phyloP scores from a whole-genome alignment of 1,140 invertebrate genomes.

The Cyclina sinensis region DNA sequence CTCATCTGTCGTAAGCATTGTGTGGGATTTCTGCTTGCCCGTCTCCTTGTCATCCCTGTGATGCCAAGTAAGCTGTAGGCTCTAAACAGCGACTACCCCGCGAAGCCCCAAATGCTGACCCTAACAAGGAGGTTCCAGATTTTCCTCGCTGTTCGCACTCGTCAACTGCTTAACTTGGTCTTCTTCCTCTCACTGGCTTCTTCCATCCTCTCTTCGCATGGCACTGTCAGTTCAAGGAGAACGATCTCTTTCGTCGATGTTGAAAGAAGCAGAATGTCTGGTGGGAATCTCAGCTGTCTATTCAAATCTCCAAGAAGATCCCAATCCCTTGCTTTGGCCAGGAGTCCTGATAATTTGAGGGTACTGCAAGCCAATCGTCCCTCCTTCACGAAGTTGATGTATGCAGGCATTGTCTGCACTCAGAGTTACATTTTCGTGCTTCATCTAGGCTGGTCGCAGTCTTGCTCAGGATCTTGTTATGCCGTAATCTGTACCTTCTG shows the following conservation, averaged over 20 bases:
- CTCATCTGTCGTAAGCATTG: too few species aligned
- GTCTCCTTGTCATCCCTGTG: constrained; percentile 8
- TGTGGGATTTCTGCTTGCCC: background rate
- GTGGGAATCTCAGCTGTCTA: background rate
- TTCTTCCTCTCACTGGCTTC: too few species aligned
- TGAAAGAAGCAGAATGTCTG: constrained; percentile 64
- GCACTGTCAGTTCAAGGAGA: constrained; percentile 63
- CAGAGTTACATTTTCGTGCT: too few species aligned
- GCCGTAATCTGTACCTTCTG: too few species aligned
- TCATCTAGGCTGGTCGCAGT: too few species aligned
- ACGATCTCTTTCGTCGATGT: constrained; percentile 14
- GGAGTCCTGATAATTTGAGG: constrained; percentile 13
- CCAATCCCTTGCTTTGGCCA: constrained; percentile 37
- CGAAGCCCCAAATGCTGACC: constrained; percentile 58
- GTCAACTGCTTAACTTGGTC: constrained; percentile 55
- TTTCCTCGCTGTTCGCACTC: too few species aligned
- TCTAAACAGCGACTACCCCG: background rate
- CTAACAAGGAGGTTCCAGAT: too few species aligned
- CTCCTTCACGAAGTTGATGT: constrained; percentile 4
- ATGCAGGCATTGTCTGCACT: background rate
- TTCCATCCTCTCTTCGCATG: constrained; percentile 56
- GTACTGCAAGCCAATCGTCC: background rate
- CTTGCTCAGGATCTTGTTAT: too few species aligned
- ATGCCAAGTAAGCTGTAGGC: background rate
- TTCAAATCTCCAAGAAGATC: too few species aligned